phyloP scores from a whole-genome alignment of 2,888 invertebrate genomes.

The Hydroisotoma schaefferi region DNA sequence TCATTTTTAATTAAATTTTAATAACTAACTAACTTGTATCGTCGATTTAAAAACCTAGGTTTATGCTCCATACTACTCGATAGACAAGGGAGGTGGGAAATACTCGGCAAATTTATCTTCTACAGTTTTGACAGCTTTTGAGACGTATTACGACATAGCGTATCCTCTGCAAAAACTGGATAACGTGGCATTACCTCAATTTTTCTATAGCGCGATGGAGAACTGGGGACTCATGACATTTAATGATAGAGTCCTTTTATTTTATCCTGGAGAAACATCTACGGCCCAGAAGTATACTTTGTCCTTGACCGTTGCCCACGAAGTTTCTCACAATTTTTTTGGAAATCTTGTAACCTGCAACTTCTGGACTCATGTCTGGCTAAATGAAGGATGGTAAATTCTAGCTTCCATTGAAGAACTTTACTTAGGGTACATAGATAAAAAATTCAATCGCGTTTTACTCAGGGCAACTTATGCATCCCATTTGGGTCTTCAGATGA shows the following conservation, averaged over 20 bases:
- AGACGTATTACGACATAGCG: conserved; percentile 66
- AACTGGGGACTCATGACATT: conserved; percentile 14
- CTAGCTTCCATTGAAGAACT: too few species aligned
- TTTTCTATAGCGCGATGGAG: conserved; percentile 37
- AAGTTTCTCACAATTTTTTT: conserved; percentile 36
- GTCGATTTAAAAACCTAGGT: conserved; percentile 16
- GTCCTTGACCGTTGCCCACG: conserved; percentile 35
- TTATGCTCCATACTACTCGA: conserved; percentile 36
- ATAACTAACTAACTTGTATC: background rate
- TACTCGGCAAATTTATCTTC: conserved; percentile 50
- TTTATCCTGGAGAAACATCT: conserved; percentile 36
- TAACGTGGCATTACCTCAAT: conserved; percentile 43
- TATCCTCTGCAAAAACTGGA: conserved; percentile 60
- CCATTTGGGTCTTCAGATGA: conserved; percentile 33
- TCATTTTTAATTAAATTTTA: background rate
- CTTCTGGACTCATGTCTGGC: conserved; percentile 39
- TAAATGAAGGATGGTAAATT: conserved; percentile 46
- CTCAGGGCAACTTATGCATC: conserved; percentile 41
- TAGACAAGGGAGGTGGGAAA: conserved; percentile 34
- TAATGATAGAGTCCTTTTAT: conserved; percentile 20
- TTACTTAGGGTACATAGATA: too few species aligned
- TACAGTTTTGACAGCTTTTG: conserved; percentile 67
- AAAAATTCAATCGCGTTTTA: too few species aligned
- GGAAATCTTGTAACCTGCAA: conserved; percentile 26
- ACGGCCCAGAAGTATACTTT: conserved; percentile 31